phyloP scores from a whole-genome alignment of 2,888 invertebrate genomes.

The Scaeva pyrastri region DNA sequence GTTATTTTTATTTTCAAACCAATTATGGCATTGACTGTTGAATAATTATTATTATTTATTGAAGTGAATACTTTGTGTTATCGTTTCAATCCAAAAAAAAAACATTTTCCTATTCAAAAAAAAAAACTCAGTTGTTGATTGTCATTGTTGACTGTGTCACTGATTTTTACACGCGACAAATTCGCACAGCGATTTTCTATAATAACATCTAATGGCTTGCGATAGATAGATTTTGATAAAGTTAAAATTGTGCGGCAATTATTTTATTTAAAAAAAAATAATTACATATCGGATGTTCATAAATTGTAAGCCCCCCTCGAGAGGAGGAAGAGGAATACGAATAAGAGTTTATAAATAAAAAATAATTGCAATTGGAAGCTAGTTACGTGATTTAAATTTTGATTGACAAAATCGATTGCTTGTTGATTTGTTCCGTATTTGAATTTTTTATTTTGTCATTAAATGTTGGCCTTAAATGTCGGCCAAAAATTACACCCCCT shows the following conservation, averaged over 20 bases:
- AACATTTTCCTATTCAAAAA: too few species aligned
- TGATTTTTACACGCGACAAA: conserved; percentile 43
- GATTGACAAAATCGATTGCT: conserved; percentile 49
- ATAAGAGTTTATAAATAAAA: too few species aligned
- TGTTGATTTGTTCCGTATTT: neutral
- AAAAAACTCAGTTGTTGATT: neutral
- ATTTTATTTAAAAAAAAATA: conserved; percentile 22
- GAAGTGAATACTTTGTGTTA: conserved; percentile 29
- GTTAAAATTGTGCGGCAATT: neutral
- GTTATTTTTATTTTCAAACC: neutral
- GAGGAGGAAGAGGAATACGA: conserved; percentile 5
- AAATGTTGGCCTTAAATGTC: conserved; percentile 2
- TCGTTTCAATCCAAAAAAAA: neutral
- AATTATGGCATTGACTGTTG: conserved; percentile 5
- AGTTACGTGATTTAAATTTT: conserved; percentile 51
- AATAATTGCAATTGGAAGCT: conserved; percentile 35
- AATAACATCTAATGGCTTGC: neutral
- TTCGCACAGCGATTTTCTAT: conserved; percentile 19
- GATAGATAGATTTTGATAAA: neutral
- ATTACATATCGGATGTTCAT: conserved; percentile 33
- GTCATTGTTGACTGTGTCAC: conserved; percentile 4
- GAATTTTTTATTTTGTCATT: neutral
- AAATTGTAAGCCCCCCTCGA: neutral
- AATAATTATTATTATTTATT: neutral
- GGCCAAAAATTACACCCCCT: neutral